A percentile compares a stretch with the other conserved stretches of the same genome.
Conservation (phyloP, 2,888 invertebrate genomes). For the Oxycera nigricornis region DNA sequence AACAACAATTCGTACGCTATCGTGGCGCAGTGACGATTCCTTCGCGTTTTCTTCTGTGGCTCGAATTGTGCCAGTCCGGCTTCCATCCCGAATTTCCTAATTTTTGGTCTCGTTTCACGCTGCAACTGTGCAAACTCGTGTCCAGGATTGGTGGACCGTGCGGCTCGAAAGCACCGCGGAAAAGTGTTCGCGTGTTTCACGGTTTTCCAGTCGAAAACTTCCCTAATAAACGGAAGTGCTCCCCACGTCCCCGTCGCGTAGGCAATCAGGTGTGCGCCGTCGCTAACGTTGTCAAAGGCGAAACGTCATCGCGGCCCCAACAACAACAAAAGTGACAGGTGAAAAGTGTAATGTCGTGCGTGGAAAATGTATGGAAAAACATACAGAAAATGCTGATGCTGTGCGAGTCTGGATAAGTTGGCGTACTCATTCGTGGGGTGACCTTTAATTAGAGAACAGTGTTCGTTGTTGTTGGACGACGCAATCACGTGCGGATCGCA, state of each 20-base stretch:
- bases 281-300: conserved; percentile 8
- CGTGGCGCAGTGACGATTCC: conserved; percentile 12
- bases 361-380: not conserved
- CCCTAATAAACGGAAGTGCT: not conserved
- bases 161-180: not conserved
- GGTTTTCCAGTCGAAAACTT: conserved; percentile 13
- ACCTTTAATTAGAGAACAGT: no score
- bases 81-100: not conserved
- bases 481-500: no score
- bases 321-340: conserved; percentile 16
- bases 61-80: not conserved
- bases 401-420: no score
- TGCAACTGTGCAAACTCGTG: not conserved
- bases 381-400: no score
- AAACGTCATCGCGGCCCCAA: not conserved
- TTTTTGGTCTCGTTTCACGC: not conserved
- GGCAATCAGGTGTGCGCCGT: conserved; percentile 11
- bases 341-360: conserved; percentile 8
- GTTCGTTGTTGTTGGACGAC: no score
- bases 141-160: not conserved
- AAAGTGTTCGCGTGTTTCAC: not conserved
- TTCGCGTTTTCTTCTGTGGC: conserved; percentile 1
- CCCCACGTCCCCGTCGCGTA: not conserved
- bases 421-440: not conserved
- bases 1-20: conserved; percentile 17